Base-by-base conservation (phyloP, 2,797 vertebrate genomes). In the Artibeus lituratus region DNA sequence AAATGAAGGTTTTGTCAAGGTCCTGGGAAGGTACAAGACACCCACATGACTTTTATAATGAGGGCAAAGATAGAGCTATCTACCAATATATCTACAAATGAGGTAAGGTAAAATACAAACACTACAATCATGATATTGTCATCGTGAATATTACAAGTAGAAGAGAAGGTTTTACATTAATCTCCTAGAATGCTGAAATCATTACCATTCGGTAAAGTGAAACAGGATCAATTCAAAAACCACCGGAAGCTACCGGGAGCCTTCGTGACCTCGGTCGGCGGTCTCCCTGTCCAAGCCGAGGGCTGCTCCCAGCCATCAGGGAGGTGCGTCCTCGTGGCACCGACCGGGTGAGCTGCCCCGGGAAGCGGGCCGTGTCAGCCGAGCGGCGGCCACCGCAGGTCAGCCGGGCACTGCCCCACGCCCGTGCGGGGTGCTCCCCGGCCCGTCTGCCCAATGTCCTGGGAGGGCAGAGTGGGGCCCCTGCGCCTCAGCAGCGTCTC, bases 91-190 rank as follows among this genome's bases (percentile, higher is more conserved):
- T 16, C 10, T 42, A 42, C 42, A 42, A 42, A 49, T 76, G 84
- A 80, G 49, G 6, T 37, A 32, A 85, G 22, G 6, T 32, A n/a
- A 26, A 77, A 51, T 10, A 29, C 77, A 49, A 37, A 9, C 42
- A 1, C 22, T n/a, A 3, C 10, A 1, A 2, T 11, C 15, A 4
- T 39, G n/a, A 16, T 53, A n/a, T 32, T 42, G 0, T 9, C 21
- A 1, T 69, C 42, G 8, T 42, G 65, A 9, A 6, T 47, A 3
- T 49, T 49, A 19, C 11, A 82, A n/a, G 16, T 2, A 47, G 49
- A 83, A 87, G 32, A 55, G 11, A 44, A 47, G 24, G 19, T 22
- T 42, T 6, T 32, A 37, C 24, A 9, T 22, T 59, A 7, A 22
- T 14, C 19, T n/a, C n/a, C n/a, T n/a, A n/a, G n/a, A n/a, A n/a